Conservation (phyloP, 2,797 vertebrate species). For the Hoplostethus mediterraneus region DNA sequence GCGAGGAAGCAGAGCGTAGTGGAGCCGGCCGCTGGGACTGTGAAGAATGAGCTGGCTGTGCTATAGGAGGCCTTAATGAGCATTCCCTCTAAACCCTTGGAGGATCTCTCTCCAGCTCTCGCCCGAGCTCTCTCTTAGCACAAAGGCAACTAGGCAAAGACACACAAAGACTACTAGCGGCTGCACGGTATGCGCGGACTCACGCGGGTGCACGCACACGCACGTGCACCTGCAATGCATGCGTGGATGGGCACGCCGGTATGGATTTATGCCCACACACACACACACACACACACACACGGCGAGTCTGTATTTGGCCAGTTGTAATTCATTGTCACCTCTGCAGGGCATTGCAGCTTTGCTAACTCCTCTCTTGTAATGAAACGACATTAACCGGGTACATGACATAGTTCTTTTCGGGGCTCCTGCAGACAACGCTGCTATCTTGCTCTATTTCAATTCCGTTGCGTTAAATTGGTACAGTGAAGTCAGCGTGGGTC, state of each 20-base stretch:
- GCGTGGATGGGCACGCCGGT: background rate
- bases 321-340: conserved; percentile 55
- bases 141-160: conserved; percentile 59
- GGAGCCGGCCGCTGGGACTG: conserved; percentile 75
- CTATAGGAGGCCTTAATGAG: conserved; percentile 84
- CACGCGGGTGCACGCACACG: background rate
- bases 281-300: background rate
- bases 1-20: conserved; percentile 77
- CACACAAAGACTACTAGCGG: conserved; percentile 43
- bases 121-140: conserved; percentile 72
- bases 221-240: background rate
- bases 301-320: conserved; percentile 35
- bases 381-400: conserved; percentile 58
- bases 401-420: conserved; percentile 48
- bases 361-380: conserved; percentile 57
- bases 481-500: conserved; percentile 61
- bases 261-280: background rate
- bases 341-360: conserved; percentile 37
- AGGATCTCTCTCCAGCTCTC: conserved; percentile 74
- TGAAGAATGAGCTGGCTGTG: conserved; percentile 80
- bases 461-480: conserved; percentile 57
- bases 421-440: conserved; percentile 46
- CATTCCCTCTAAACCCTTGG: conserved; percentile 78
- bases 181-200: conserved; percentile 32
- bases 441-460: conserved; percentile 65